Conservation (phyloP, 2,113 vertebrate species). For the Oplegnathus fasciatus region DNA sequence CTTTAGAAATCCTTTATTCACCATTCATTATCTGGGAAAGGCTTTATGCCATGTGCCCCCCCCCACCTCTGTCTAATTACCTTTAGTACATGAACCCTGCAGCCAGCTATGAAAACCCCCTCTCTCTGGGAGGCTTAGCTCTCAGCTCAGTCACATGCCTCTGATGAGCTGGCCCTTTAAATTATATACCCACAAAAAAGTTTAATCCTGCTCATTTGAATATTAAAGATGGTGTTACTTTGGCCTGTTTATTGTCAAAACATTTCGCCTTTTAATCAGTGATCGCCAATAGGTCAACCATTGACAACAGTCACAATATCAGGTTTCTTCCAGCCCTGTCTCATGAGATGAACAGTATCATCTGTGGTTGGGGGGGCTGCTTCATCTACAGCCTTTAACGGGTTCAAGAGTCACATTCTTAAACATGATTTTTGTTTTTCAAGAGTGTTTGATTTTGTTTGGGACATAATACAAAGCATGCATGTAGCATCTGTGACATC, state of each 20-base stretch:
- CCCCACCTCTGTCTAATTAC: slow-evolving; percentile 72
- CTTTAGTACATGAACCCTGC: slow-evolving; percentile 68
- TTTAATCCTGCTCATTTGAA: slow-evolving; percentile 75
- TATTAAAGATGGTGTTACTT: slow-evolving; percentile 77
- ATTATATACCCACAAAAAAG: slow-evolving; percentile 33
- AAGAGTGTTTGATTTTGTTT: background rate
- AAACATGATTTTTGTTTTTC: background rate
- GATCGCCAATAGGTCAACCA: slow-evolving; percentile 18
- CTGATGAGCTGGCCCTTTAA: slow-evolving; percentile 56
- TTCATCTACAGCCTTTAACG: background rate
- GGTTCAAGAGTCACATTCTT: slow-evolving; percentile 2
- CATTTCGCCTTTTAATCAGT: slow-evolving; percentile 39
- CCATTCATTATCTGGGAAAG: slow-evolving; percentile 72
- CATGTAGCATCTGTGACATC: background rate
- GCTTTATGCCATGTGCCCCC: slow-evolving; percentile 64
- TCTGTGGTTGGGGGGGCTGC: too few species aligned
- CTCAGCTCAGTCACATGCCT: slow-evolving; percentile 57
- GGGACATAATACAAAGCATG: background rate
- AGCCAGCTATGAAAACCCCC: slow-evolving; percentile 36
- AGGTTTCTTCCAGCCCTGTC: slow-evolving; percentile 5
- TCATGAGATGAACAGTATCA: background rate
- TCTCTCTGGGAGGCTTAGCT: slow-evolving; percentile 58
- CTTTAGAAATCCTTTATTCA: slow-evolving; percentile 72
- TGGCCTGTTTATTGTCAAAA: slow-evolving; percentile 57
- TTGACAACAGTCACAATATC: slow-evolving; percentile 30